Evolutionary conservation across 2,888 invertebrate species (phyloP).

Genomic region (Morpho helenor): DNA sequence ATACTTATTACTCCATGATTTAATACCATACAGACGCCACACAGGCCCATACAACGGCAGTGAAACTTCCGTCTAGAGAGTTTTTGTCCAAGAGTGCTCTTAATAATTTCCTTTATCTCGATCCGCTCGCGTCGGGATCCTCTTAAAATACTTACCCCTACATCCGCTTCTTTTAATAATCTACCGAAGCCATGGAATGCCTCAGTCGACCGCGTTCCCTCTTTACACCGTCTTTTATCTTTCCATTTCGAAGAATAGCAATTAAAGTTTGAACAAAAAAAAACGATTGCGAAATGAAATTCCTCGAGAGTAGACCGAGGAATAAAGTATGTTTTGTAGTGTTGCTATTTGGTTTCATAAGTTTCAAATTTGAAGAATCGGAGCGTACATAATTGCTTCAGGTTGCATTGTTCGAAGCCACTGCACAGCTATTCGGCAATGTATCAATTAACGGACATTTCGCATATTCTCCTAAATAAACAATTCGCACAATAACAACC

Average conservation of each 20-base stretch:
- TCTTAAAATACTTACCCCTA: slow-evolving; percentile 77
- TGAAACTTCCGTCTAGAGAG: slow-evolving; percentile 65
- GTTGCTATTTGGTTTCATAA: slow-evolving; percentile 66
- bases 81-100: slow-evolving; percentile 66
- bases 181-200: slow-evolving; percentile 69
- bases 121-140: slow-evolving; percentile 70
- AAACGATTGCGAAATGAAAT: slow-evolving; percentile 54
- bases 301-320: slow-evolving; percentile 55
- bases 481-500: slow-evolving; percentile 32
- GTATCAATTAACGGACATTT: slow-evolving; percentile 62
- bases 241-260: slow-evolving; percentile 59
- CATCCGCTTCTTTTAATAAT: slow-evolving; percentile 79
- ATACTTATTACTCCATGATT: slow-evolving; percentile 50
- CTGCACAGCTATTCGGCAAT: slow-evolving; percentile 71
- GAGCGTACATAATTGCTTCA: slow-evolving; percentile 60
- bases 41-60: slow-evolving; percentile 37
- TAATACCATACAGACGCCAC: slow-evolving; percentile 43
- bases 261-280: slow-evolving; percentile 63
- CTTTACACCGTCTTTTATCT: slow-evolving; percentile 64
- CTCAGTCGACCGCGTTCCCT: slow-evolving; percentile 57
- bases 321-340: slow-evolving; percentile 16
- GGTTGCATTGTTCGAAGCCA: slow-evolving; percentile 68
- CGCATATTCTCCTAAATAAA: slow-evolving; percentile 67
- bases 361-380: slow-evolving; percentile 73
- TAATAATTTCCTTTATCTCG: slow-evolving; percentile 77